A percentile compares a stretch with the other conserved stretches of the same genome.
phyloP scores from a whole-genome alignment of 2,797 vertebrate species.

The Malurus leucopterus region DNA sequence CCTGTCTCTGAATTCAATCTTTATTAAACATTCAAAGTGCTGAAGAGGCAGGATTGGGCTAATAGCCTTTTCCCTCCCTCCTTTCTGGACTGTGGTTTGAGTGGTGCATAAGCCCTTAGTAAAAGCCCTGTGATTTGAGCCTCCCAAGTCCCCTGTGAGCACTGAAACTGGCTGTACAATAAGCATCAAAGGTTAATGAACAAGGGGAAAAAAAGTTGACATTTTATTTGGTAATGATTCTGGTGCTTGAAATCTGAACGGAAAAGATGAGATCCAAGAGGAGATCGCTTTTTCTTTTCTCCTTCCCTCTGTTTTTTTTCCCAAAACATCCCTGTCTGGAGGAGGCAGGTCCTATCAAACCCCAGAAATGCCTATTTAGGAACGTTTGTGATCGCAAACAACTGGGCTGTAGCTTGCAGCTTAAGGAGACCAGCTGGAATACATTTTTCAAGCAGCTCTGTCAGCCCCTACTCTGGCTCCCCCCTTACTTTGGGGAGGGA shows the following conservation, averaged over 20 bases:
- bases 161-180: conserved; percentile 46
- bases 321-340: background rate
- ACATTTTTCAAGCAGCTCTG: background rate
- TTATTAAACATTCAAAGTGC: conserved; percentile 53
- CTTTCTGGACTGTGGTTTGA: conserved; percentile 4
- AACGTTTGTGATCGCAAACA: background rate
- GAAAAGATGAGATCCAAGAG: conserved; percentile 20
- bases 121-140: conserved; percentile 40
- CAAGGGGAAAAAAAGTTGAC: conserved; percentile 27
- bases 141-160: conserved; percentile 9
- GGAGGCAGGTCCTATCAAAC: background rate
- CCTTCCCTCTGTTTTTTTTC: background rate
- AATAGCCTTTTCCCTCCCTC: conserved; percentile 14
- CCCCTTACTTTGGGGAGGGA: background rate
- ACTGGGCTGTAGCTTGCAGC: background rate
- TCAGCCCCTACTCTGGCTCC: background rate
- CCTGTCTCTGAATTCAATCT: conserved; percentile 41
- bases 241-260: background rate
- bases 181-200: conserved; percentile 65
- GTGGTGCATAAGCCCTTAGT: conserved; percentile 24
- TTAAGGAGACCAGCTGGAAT: conserved; percentile 11
- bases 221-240: conserved; percentile 54
- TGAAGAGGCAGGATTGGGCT: conserved; percentile 51
- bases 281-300: background rate
- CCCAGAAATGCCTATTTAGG: background rate